Conservation (phyloP, 2,888 invertebrate species). For the Agrypnus murinus region DNA sequence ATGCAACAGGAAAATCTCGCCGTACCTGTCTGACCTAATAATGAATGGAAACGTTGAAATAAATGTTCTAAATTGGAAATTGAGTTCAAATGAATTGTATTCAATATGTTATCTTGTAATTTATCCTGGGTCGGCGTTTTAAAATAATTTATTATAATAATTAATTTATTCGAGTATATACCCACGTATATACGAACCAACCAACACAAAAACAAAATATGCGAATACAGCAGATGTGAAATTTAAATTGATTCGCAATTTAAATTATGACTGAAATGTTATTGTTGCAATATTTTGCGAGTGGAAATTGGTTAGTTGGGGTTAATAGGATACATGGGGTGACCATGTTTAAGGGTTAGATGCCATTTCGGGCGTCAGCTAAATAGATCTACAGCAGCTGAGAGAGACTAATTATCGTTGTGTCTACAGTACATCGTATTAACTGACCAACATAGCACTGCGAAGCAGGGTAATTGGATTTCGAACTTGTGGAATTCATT, state of each 20-base stretch:
- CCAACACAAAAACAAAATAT: conserved; percentile 29
- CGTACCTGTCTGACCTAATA: conserved; percentile 14
- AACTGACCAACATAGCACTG: conserved; percentile 58
- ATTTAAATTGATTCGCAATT: conserved; percentile 35
- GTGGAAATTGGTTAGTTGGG: conserved; percentile 40
- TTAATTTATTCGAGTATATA: conserved; percentile 27
- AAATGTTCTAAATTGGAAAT: conserved; percentile 31
- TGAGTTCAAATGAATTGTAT: conserved; percentile 12
- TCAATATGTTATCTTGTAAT: conserved; percentile 38
- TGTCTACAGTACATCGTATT: conserved; percentile 57
- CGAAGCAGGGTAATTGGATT: conserved; percentile 58
- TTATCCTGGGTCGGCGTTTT: conserved; percentile 28
- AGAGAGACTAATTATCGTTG: conserved; percentile 55
- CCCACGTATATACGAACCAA: neutral
- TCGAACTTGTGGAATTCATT: conserved; percentile 57
- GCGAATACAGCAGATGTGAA: conserved; percentile 36
- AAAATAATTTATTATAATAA: conserved; percentile 41
- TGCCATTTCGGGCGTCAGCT: conserved; percentile 46
- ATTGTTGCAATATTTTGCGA: conserved; percentile 35
- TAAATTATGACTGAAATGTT: conserved; percentile 34
- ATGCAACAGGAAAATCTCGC: neutral
- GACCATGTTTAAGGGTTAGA: conserved; percentile 45
- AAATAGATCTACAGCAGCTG: conserved; percentile 47
- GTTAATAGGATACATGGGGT: conserved; percentile 46
- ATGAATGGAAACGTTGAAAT: conserved; percentile 1